These are phyloP conservation scores for Microcebus murinus DNA, from an alignment of 2,113 vertebrate species.

Conservation along the genomic window DNA sequence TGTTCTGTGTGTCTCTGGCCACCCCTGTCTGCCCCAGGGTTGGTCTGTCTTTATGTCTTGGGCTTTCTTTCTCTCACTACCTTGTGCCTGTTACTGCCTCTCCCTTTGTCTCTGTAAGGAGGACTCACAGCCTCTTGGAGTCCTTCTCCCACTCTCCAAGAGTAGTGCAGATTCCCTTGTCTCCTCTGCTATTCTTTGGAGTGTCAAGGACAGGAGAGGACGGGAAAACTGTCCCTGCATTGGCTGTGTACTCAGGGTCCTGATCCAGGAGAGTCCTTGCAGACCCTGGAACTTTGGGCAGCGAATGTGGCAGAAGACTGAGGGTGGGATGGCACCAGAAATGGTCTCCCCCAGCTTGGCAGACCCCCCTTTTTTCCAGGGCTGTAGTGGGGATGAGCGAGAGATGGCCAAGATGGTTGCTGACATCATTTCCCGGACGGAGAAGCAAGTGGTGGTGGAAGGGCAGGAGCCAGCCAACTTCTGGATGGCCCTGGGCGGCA, in stretches of 20 bases:
- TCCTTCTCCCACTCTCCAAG: neutral
- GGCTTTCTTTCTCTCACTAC: neutral
- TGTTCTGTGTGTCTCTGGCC: neutral
- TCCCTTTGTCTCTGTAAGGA: neutral
- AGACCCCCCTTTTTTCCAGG: constrained; percentile 76
- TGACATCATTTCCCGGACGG: constrained; percentile 87
- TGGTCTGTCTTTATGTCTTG: neutral
- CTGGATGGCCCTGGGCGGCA: constrained; percentile 92
- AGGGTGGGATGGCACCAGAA: neutral
- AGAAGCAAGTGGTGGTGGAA: constrained; percentile 91
- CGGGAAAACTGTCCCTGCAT: neutral
- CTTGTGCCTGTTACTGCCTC: neutral
- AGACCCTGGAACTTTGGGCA: neutral
- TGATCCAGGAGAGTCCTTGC: neutral
- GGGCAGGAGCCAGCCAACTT: constrained; percentile 93
- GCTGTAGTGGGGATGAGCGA: constrained; percentile 92
- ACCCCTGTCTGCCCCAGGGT: neutral
- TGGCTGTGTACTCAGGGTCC: neutral
- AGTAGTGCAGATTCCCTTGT: neutral
- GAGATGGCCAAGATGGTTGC: constrained; percentile 91
- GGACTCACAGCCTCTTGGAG: neutral
- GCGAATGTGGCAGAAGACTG: neutral
- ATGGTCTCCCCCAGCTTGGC: neutral
- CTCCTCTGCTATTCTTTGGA: neutral
- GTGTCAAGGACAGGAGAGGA: neutral